These are phyloP conservation scores for Eurystomus glaucurus DNA, from an alignment of 2,797 vertebrate species.

Conservation along the genomic window DNA sequence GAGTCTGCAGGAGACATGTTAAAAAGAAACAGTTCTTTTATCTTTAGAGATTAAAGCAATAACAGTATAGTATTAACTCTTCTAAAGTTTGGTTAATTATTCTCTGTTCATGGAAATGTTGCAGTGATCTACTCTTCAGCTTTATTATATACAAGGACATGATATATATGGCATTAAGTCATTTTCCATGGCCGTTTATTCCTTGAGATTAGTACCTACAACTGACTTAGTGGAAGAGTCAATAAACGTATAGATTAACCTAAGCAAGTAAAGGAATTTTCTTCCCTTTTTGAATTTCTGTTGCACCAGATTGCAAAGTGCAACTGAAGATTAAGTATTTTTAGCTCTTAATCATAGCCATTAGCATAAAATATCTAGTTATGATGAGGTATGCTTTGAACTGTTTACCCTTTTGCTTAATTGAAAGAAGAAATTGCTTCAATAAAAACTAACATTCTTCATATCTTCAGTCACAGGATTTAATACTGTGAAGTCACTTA, in stretches of 20 bases:
- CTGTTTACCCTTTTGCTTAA: constrained; percentile 6
- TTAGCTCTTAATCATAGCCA: background rate
- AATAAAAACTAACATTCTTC: background rate
- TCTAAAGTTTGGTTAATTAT: background rate
- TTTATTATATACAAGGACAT: background rate
- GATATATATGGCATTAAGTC: background rate
- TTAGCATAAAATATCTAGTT: constrained; percentile 23
- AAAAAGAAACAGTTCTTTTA: background rate
- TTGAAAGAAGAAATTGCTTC: constrained; percentile 45
- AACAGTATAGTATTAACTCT: background rate
- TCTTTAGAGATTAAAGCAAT: background rate
- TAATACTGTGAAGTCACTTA: background rate
- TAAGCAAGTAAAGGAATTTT: background rate
- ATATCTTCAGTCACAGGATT: background rate
- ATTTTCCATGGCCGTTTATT: constrained; percentile 15
- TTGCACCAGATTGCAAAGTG: background rate
- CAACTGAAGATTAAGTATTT: background rate
- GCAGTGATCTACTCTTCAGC: background rate
- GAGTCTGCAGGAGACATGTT: background rate
- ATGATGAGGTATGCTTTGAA: background rate
- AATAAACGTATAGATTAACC: background rate
- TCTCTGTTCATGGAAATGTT: background rate
- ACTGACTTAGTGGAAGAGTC: background rate
- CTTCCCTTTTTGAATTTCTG: background rate
- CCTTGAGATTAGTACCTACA: background rate